A percentile compares a stretch with the other conserved stretches of the same genome.
Conservation (phyloP, 2,113 vertebrate species). For the human region DNA sequence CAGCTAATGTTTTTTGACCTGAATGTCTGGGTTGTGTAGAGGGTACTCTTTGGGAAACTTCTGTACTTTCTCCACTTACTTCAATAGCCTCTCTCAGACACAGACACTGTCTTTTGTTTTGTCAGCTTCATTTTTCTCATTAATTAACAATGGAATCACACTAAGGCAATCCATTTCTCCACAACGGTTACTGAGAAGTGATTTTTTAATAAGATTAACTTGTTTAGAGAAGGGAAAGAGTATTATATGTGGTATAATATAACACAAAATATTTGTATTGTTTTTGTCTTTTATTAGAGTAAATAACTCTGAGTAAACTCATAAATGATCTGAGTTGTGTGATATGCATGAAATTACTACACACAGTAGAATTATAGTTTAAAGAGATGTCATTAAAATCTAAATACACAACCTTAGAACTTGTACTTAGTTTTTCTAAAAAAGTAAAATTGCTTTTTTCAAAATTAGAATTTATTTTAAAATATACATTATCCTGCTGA, state of each 20-base stretch:
- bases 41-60: neutral
- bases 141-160: neutral
- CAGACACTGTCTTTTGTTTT: neutral
- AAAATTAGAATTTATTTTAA: slow-evolving; percentile 36
- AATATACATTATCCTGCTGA: neutral
- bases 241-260: neutral
- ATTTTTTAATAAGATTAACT: slow-evolving; percentile 38
- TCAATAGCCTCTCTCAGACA: neutral
- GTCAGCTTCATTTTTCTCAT: neutral
- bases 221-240: neutral
- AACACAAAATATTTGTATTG: neutral
- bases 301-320: neutral
- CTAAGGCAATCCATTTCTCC: neutral
- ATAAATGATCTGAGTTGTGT: neutral
- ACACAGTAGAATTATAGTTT: neutral
- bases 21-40: neutral
- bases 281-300: slow-evolving; percentile 5
- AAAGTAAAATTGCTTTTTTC: neutral
- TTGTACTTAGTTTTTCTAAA: neutral
- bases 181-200: neutral
- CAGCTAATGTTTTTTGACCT: neutral
- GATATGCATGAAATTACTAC: neutral
- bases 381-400: neutral
- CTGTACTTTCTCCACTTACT: neutral
- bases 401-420: neutral